These are phyloP conservation scores for Battus philenor DNA, from an alignment of 1,140 invertebrate species.

Conservation along the genomic window DNA sequence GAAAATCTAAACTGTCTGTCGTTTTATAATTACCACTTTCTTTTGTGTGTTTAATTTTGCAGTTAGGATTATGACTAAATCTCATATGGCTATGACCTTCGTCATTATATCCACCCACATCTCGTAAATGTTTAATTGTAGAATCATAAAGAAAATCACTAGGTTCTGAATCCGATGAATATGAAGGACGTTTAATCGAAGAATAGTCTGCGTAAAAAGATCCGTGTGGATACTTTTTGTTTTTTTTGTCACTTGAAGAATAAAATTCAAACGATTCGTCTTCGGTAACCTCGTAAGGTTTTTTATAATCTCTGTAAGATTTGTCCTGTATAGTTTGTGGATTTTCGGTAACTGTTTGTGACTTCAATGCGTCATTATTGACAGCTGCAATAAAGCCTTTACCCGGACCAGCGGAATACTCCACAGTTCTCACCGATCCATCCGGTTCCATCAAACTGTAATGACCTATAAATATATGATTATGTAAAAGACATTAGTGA, in stretches of 20 bases:
- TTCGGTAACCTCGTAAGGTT: conserved; percentile 51
- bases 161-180: conserved; percentile 45
- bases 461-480: conserved; percentile 46
- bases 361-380: conserved; percentile 37
- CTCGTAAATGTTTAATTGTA: conserved; percentile 53
- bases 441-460: conserved; percentile 72
- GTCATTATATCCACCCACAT: conserved; percentile 36
- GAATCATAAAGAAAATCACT: conserved; percentile 61
- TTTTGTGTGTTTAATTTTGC: conserved; percentile 59
- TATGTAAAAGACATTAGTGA: not conserved
- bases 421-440: conserved; percentile 67
- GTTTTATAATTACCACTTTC: conserved; percentile 39
- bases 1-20: conserved; percentile 39
- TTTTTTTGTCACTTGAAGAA: conserved; percentile 39
- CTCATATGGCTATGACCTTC: conserved; percentile 50
- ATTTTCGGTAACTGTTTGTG: conserved; percentile 16
- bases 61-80: conserved; percentile 50
- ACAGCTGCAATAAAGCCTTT: conserved; percentile 56
- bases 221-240: conserved; percentile 43
- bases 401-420: conserved; percentile 68
- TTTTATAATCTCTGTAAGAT: conserved; percentile 52
- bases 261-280: conserved; percentile 39
- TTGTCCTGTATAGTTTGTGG: conserved; percentile 46
- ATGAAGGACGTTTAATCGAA: conserved; percentile 41
- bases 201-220: conserved; percentile 41